phyloP scores from a whole-genome alignment of 2,888 invertebrate species.

The Ganaspis brasiliensis region DNA sequence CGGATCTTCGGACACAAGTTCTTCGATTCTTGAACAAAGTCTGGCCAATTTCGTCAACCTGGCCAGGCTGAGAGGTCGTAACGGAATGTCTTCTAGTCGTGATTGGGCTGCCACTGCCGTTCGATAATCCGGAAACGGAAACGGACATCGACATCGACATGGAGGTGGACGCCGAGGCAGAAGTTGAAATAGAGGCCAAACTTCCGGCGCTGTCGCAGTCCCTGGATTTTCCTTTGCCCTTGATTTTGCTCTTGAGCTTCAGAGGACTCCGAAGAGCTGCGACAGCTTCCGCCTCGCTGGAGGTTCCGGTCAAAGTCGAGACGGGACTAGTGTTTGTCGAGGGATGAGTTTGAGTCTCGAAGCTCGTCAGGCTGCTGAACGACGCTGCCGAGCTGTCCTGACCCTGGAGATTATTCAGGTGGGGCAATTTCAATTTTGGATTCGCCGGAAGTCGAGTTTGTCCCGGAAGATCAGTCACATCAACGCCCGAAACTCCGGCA shows the following conservation, averaged over 20 bases:
- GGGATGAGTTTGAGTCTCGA: conserved; percentile 85
- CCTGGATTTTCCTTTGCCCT: conserved; percentile 70
- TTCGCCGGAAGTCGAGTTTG: conserved; percentile 57
- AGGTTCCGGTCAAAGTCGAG: conserved; percentile 93
- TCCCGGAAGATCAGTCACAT: conserved; percentile 75
- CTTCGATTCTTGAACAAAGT: conserved; percentile 86
- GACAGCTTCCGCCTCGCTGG: conserved; percentile 84
- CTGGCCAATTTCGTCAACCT: conserved; percentile 85
- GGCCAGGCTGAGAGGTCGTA: conserved; percentile 86
- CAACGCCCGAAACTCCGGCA: conserved; percentile 64
- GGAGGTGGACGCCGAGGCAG: conserved; percentile 77
- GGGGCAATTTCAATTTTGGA: conserved; percentile 16
- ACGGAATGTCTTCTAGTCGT: conserved; percentile 89
- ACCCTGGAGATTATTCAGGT: conserved; percentile 63
- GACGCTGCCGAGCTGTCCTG: conserved; percentile 79
- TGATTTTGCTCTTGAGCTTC: conserved; percentile 76
- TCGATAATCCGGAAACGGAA: conserved; percentile 90
- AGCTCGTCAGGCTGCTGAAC: conserved; percentile 82
- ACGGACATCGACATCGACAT: conserved; percentile 86
- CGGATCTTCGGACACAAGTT: conserved; percentile 89
- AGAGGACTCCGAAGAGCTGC: conserved; percentile 73
- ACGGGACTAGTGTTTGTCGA: conserved; percentile 94
- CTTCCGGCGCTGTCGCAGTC: conserved; percentile 88
- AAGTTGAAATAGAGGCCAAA: conserved; percentile 80
- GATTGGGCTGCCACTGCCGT: conserved; percentile 90